Conservation (phyloP, 2,113 vertebrate genomes). For the Struthidea cinerea region DNA sequence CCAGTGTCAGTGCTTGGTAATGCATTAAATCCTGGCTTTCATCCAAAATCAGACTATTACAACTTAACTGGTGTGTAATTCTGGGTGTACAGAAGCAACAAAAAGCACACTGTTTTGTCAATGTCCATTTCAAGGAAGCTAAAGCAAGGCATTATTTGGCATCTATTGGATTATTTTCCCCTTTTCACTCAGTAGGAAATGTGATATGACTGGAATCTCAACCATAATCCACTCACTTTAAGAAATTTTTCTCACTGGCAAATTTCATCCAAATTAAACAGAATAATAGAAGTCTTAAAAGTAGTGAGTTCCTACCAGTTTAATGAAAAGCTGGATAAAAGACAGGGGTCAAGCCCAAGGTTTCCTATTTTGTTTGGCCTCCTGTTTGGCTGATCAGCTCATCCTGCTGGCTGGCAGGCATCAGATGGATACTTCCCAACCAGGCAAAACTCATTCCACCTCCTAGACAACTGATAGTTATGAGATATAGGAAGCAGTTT, state of each 20-base stretch:
- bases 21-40: not conserved
- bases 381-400: not conserved
- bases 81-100: not conserved
- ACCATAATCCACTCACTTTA: not conserved
- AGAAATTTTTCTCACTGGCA: not conserved
- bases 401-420: not conserved
- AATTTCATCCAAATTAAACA: not conserved
- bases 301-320: not conserved
- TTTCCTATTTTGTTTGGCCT: not conserved
- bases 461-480: not conserved
- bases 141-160: not conserved
- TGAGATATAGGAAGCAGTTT: not conserved
- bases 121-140: not conserved
- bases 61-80: not conserved
- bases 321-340: not conserved
- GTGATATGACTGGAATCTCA: not conserved
- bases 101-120: not conserved
- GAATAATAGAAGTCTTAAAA: not conserved
- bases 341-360: not conserved
- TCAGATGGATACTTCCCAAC: not conserved
- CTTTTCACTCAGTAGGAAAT: not conserved
- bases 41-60: not conserved
- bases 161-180: not conserved
- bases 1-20: not conserved
- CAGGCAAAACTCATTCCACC: not conserved